Base-by-base conservation (phyloP, 2,888 invertebrate genomes). In the Dorcus parallelipipedus region DNA sequence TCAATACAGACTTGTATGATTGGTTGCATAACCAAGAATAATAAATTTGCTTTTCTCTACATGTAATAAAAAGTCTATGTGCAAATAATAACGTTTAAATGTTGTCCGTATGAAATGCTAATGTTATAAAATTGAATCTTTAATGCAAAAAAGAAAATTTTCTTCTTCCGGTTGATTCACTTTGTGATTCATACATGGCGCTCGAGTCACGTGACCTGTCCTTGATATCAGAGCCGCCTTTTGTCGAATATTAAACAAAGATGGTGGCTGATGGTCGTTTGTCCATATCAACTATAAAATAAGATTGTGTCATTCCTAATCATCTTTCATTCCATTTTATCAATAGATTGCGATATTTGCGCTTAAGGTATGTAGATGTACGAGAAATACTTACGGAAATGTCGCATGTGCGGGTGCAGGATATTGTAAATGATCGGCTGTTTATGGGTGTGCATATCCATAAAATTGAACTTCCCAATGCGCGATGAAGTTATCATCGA, bases 231-330 rank as follows among this genome's bases (percentile, higher is more conserved):
- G 63, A 68, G 71, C 69, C 67, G 62, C 65, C 66, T 67, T 62
- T 60, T 66, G 55, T 55, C 63, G 64, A 65, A 62, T 67, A 67
- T 69, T 67, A 72, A 72, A 71, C 70, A 73, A 73, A 73, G 73
- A 75, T 75, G 75, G 75, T 73, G 74, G 73, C 70, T 70, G 67
- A 63, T 66, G 54, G 62, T 62, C 58, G 58, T 64, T 65, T 62
- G 59, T 51, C 51, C 54, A 54, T 54, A 54, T 54, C 49, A 49
- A 42, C 52, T 58, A 49, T 39, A 52, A 58, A 49, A 49, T 49
- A 58, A 54, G 49, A 55, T 50, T 54, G 61, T 56, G 60, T 54
- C 61, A 61, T 58, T 60, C 60, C 58, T 43, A 53, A 53, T 47
- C 49, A 56, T 49, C 38, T 39, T 56, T 58, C 54, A 57, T 56